Base-by-base conservation (phyloP, 1,140 invertebrate genomes). In the Lethocerus indicus region DNA sequence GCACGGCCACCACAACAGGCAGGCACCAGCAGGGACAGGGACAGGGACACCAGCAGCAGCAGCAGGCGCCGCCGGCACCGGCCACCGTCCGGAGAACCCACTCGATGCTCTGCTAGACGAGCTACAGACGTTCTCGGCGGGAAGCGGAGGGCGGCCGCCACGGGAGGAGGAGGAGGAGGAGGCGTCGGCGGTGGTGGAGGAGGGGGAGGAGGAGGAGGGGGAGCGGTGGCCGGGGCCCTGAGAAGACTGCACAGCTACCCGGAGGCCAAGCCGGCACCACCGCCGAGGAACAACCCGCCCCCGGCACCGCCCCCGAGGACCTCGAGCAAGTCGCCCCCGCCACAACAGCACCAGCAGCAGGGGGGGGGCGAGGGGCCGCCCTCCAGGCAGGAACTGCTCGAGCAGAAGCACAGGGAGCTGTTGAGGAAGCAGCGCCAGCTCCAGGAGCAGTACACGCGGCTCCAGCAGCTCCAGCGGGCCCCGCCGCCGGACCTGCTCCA, bases 51-150 rank as follows among this genome's bases (percentile, higher is more conserved):
- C 29, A 32, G 9, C n/a, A n/a, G n/a, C n/a, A n/a, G n/a, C n/a
- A n/a, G n/a, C n/a, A n/a, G n/a, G n/a, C n/a, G n/a, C n/a, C n/a
- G n/a, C n/a, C n/a, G n/a, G n/a, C n/a, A n/a, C n/a, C n/a, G n/a
- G n/a, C n/a, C n/a, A n/a, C n/a, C 76, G 80, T 73, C 69, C 79
- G 73, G 85, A 89, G 79, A 90, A 88, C 79, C 83, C 86, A 76
- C 83, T 91, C 79, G 87, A 92, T 79, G 83, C 84, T 78, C 67
- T 92, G 79, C 65, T 92, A 85, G 86, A 90, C 63, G 87, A 92
- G 66, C 71, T 90, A 42, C 83, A 89, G 63, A 88, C 85, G 9
- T 87, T 87, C 63, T 76, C 79, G 25, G 75, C 45, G 32, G n/a
- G n/a, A n/a, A n/a, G n/a, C n/a, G n/a, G n/a, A n/a, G n/a, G n/a